These are phyloP conservation scores for Rapana venosa DNA, from an alignment of 2,888 invertebrate species.

Conservation along the genomic window DNA sequence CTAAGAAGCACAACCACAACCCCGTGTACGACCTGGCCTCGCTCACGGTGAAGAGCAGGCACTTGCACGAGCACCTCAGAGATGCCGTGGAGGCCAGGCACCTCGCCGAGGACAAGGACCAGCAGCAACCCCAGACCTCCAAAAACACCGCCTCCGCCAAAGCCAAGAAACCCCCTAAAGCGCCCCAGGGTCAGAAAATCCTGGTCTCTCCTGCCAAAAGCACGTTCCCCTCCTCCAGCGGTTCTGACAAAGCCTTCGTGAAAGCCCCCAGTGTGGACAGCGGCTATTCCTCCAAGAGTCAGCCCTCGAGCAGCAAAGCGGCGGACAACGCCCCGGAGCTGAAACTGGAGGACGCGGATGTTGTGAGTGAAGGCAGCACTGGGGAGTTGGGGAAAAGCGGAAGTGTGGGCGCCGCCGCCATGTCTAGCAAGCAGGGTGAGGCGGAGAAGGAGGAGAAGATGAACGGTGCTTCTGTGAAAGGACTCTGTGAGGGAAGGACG, in stretches of 20 bases:
- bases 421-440: slow-evolving; percentile 43
- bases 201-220: slow-evolving; percentile 46
- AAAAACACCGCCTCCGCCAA: slow-evolving; percentile 30
- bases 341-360: slow-evolving; percentile 52
- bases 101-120: background rate
- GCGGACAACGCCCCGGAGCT: slow-evolving; percentile 44
- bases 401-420: slow-evolving; percentile 48
- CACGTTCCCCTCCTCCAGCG: slow-evolving; percentile 32
- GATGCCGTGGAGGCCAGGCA: slow-evolving; percentile 16
- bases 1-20: slow-evolving; percentile 58
- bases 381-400: slow-evolving; percentile 47
- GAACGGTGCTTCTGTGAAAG: slow-evolving; percentile 56
- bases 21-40: slow-evolving; percentile 52
- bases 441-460: slow-evolving; percentile 39
- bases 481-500: slow-evolving; percentile 59
- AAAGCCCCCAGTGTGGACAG: slow-evolving; percentile 69
- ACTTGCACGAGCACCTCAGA: background rate
- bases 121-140: background rate
- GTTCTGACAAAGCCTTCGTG: slow-evolving; percentile 61
- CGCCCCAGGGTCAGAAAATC: slow-evolving; percentile 43
- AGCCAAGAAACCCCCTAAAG: slow-evolving; percentile 37
- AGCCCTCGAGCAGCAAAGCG: slow-evolving; percentile 53
- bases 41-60: slow-evolving; percentile 41
- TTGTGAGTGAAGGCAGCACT: slow-evolving; percentile 50
- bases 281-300: slow-evolving; percentile 65